phyloP scores from a whole-genome alignment of 1,140 invertebrate genomes.

The Aphelinus atriplicis region DNA sequence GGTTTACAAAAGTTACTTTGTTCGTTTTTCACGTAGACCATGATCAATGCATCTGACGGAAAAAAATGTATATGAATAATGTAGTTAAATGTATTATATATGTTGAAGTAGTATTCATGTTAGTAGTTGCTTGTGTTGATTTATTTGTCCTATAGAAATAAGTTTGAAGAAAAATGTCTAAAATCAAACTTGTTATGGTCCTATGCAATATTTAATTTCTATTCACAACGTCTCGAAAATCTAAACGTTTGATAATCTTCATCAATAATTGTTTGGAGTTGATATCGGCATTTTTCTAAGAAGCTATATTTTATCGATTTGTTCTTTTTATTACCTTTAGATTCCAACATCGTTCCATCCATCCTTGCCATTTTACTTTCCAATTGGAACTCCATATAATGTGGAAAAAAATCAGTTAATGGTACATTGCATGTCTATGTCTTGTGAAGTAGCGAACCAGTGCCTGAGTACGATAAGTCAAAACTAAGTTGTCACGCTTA shows the following conservation, averaged over 20 bases:
- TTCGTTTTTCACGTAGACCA: no score
- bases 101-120: constrained; percentile 24
- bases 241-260: no score
- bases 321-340: no score
- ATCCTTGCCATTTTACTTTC: no score
- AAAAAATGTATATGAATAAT: no score
- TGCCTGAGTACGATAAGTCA: neutral
- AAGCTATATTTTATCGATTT: no score
- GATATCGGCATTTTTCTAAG: constrained; percentile 25
- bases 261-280: no score
- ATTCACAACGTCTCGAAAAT: no score
- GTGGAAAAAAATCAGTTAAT: constrained; percentile 7
- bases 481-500: neutral
- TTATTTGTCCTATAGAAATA: neutral
- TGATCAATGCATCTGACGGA: no score
- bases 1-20: no score
- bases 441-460: neutral
- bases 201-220: no score
- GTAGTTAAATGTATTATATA: neutral
- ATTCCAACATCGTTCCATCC: no score
- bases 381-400: neutral
- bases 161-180: constrained; percentile 18
- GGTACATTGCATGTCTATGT: constrained; percentile 20
- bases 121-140: constrained; percentile 1
- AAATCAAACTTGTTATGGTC: neutral